Evolutionary conservation across 2,888 invertebrate genomes (phyloP), one percentile per base, ranked within the genome.

Genomic region (Plebejus melissa): DNA sequence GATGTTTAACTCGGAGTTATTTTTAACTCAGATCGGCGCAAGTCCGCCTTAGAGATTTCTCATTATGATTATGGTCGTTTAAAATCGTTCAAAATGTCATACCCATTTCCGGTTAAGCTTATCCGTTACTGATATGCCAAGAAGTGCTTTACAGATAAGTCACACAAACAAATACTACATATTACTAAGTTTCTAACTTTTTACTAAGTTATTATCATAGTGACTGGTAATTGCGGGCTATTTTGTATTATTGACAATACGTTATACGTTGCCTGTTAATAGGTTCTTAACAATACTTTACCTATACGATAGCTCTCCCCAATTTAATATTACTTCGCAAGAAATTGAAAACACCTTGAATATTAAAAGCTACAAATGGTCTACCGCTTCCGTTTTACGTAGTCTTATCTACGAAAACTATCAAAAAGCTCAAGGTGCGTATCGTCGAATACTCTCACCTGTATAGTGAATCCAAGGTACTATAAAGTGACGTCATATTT

Each of bases 31-130:
- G 22, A 22, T 22, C 22, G 22, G 22, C 22, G 22, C 22, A 22
- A 22, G 22, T 22, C 22, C 22, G 22, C 22, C 22, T 22, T 22
- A 22, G 22, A 79, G 77, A 80, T 78, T 78, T 79, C 79, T 76
- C 80, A 79, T 78, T 79, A 78, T 76, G 78, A 80, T 79, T 80
- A 80, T 77, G 74, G 74, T 75, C 76, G 77, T 78, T 80, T 79
- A 76, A 80, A 81, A 80, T 77, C 79, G 76, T 78, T 81, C 78
- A 77, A 79, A 80, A 72, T 77, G 76, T 79, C 76, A 78, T 78
- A 78, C 74, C 74, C 78, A 78, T 79, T 80, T 80, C 80, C 81
- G 80, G 77, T 80, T 76, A 54, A 32, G 36, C 50, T 72, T 54
- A 54, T 72, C 11, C 11, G 32, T 50, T 72, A 22, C 50, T 11